Conservation (phyloP, 2,797 vertebrate species). For the Luscinia luscinia region DNA sequence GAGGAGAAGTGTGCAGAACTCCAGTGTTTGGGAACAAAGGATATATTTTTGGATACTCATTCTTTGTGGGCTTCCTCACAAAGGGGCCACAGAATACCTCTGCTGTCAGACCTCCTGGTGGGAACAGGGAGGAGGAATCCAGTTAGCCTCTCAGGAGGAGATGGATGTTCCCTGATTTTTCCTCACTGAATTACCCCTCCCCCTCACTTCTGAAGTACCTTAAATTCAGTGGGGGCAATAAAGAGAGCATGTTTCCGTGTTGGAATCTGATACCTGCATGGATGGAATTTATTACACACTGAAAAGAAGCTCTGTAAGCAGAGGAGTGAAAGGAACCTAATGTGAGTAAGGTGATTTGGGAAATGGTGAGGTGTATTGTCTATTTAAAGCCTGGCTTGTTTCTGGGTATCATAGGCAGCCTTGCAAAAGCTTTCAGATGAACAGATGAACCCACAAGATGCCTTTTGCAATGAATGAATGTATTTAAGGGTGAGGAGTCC, state of each 20-base stretch:
- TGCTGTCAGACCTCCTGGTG: not conserved
- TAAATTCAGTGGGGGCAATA: not conserved
- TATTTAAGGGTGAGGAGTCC: not conserved
- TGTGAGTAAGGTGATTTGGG: not conserved
- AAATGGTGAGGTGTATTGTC: not conserved
- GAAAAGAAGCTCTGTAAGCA: not conserved
- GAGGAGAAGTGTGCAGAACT: not conserved
- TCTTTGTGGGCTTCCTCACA: not conserved
- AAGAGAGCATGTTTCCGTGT: not conserved
- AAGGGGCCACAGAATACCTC: not conserved
- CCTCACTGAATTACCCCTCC: not conserved
- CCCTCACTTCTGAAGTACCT: not conserved
- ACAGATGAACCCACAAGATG: not conserved
- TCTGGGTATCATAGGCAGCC: not conserved
- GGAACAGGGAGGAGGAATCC: not conserved
- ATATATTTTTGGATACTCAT: not conserved
- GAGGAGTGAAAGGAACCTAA: not conserved
- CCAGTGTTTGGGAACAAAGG: not conserved
- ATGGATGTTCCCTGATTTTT: not conserved
- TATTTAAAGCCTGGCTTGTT: not conserved
- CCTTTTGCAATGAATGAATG: not conserved
- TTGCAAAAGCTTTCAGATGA: not conserved
- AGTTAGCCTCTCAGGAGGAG: not conserved
- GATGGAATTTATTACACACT: not conserved
- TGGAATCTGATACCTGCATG: not conserved